Percentiles rank a stretch among this genome's conserved stretches.
phyloP scores from a whole-genome alignment of 2,797 vertebrate genomes.

The Acanthurus tractus region DNA sequence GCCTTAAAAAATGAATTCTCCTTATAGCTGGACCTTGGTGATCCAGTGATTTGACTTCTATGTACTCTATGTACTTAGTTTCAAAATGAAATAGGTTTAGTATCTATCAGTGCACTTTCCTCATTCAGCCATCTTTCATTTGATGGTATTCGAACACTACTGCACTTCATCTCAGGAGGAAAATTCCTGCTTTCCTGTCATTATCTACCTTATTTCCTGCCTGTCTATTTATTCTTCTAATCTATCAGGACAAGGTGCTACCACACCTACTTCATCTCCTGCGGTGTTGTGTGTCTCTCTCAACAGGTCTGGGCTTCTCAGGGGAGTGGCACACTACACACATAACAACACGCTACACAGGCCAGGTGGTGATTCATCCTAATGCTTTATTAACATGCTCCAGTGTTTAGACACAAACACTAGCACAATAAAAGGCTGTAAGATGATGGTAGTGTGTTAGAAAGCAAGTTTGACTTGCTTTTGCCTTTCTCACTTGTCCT shows the following conservation, averaged over 20 bases:
- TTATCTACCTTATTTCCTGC: slow-evolving; percentile 34
- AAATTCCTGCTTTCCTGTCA: slow-evolving; percentile 24
- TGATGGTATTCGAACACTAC: background rate
- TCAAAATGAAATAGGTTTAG: background rate
- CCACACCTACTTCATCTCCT: slow-evolving; percentile 44
- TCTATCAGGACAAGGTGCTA: slow-evolving; percentile 38
- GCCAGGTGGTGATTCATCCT: slow-evolving; percentile 68
- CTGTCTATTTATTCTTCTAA: slow-evolving; percentile 52
- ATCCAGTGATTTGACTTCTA: background rate
- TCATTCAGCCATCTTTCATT: slow-evolving; percentile 12
- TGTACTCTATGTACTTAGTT: background rate
- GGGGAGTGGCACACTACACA: slow-evolving; percentile 67
- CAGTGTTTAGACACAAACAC: slow-evolving; percentile 53
- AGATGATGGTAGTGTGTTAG: background rate
- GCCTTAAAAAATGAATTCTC: background rate
- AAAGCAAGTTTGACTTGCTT: background rate
- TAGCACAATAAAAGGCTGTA: background rate
- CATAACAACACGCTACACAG: slow-evolving; percentile 39
- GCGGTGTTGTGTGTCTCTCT: slow-evolving; percentile 53
- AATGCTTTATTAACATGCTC: slow-evolving; percentile 59
- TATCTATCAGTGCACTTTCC: slow-evolving; percentile 2
- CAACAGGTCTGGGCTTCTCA: slow-evolving; percentile 74
- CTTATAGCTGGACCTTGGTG: background rate
- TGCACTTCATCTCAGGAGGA: slow-evolving; percentile 5
- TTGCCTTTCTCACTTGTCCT: background rate